phyloP scores from a whole-genome alignment of 1,140 invertebrate genomes.

The Drosophila elegans region DNA sequence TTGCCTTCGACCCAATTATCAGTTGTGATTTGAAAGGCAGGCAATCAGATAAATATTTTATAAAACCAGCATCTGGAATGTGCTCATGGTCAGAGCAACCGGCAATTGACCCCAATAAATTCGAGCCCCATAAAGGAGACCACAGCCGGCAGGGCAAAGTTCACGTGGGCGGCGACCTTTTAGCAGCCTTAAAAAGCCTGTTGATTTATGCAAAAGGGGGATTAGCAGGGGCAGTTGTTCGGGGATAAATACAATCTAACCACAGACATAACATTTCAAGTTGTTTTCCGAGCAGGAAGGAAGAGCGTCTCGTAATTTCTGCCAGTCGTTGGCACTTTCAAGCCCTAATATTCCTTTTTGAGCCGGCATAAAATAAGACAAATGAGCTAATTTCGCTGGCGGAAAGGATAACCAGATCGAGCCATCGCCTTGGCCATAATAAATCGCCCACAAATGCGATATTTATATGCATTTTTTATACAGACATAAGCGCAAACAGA shows the following conservation, averaged over 20 bases:
- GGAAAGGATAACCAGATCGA: constrained; percentile 49
- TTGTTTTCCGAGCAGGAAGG: constrained; percentile 3
- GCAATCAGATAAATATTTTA: constrained; percentile 49
- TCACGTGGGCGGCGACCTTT: constrained; percentile 23
- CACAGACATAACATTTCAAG: constrained; percentile 48
- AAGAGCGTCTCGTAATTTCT: constrained; percentile 17
- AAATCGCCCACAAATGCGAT: constrained; percentile 68
- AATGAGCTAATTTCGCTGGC: constrained; percentile 74
- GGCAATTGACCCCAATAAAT: constrained; percentile 66
- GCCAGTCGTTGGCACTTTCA: constrained; percentile 50
- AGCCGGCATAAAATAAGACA: constrained; percentile 64
- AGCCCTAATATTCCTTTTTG: constrained; percentile 34
- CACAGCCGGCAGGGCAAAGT: constrained; percentile 24
- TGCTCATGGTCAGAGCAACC: constrained; percentile 7
- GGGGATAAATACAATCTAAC: constrained; percentile 31
- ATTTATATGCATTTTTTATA: constrained; percentile 79
- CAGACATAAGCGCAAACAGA: constrained; percentile 57
- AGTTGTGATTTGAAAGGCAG: constrained; percentile 62
- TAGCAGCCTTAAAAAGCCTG: constrained; percentile 52
- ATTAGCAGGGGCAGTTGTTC: constrained; percentile 16
- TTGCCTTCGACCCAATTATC: constrained; percentile 65
- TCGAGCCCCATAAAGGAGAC: constrained; percentile 31
- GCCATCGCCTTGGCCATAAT: constrained; percentile 54
- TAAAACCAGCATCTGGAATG: constrained; percentile 30
- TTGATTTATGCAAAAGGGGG: constrained; percentile 73